These are phyloP conservation scores for Temnothorax rugatulus DNA, from an alignment of 2,888 invertebrate species.

Conservation along the genomic window DNA sequence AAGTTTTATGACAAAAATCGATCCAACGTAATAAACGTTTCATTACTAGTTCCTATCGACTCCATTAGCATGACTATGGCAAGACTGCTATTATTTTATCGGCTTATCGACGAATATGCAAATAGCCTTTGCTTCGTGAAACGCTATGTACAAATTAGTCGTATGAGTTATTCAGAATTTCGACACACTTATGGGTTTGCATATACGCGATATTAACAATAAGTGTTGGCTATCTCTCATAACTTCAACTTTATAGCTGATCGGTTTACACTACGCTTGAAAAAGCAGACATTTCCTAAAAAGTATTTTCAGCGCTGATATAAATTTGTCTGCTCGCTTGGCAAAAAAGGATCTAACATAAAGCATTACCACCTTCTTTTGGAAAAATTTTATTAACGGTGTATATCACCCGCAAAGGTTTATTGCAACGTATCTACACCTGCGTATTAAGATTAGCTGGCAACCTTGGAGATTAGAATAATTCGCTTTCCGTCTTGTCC, in stretches of 20 bases:
- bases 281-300: background rate
- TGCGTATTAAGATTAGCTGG: conserved; percentile 8
- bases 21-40: background rate
- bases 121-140: background rate
- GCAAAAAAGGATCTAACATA: background rate
- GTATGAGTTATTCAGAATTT: conserved; percentile 4
- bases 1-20: conserved; percentile 52
- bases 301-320: background rate
- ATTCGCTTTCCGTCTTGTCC: conserved; percentile 31
- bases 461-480: conserved; percentile 44
- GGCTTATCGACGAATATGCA: background rate
- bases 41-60: conserved; percentile 19
- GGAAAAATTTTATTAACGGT: conserved; percentile 12
- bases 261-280: background rate
- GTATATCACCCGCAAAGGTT: background rate
- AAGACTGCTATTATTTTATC: conserved; percentile 9
- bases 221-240: background rate
- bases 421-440: background rate
- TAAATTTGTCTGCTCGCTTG: background rate
- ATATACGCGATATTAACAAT: background rate
- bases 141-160: background rate
- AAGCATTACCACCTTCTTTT: background rate
- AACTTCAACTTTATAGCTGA: background rate
- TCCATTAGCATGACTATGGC: background rate
- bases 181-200: background rate